Evolutionary conservation across 2,797 vertebrate genomes (phyloP).

Genomic region (Astyanax mexicanus): DNA sequence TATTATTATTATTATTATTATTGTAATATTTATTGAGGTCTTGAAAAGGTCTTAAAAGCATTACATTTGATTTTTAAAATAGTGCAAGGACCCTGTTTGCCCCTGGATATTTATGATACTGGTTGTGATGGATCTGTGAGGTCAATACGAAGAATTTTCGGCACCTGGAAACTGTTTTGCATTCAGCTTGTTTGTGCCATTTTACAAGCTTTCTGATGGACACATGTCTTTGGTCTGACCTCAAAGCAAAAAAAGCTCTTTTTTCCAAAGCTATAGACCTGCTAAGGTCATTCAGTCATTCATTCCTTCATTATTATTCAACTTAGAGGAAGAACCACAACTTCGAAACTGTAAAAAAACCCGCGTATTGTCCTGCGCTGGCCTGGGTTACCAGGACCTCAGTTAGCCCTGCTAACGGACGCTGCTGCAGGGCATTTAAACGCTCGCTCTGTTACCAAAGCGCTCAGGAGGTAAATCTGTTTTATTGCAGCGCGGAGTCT

Average conservation of each 20-base stretch:
- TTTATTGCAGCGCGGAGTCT: slow-evolving; percentile 53
- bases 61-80: too few species aligned
- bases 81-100: too few species aligned
- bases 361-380: not conserved
- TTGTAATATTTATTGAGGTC: too few species aligned
- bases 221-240: not conserved
- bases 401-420: not conserved
- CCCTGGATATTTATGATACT: not conserved
- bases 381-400: slow-evolving; percentile 1
- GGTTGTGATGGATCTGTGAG: not conserved
- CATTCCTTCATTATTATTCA: not conserved
- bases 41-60: too few species aligned
- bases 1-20: too few species aligned
- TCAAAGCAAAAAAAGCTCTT: not conserved
- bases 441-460: slow-evolving; percentile 44
- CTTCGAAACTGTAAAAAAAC: too few species aligned
- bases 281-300: not conserved
- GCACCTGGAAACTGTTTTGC: not conserved
- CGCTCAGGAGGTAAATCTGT: slow-evolving; percentile 48
- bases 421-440: slow-evolving; percentile 29
- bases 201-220: not conserved
- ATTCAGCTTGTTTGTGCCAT: not conserved
- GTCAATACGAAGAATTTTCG: not conserved
- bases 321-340: too few species aligned
- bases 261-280: not conserved